Base-by-base conservation (phyloP, 1,140 invertebrate genomes). In the Leptinotarsa lineolata region DNA sequence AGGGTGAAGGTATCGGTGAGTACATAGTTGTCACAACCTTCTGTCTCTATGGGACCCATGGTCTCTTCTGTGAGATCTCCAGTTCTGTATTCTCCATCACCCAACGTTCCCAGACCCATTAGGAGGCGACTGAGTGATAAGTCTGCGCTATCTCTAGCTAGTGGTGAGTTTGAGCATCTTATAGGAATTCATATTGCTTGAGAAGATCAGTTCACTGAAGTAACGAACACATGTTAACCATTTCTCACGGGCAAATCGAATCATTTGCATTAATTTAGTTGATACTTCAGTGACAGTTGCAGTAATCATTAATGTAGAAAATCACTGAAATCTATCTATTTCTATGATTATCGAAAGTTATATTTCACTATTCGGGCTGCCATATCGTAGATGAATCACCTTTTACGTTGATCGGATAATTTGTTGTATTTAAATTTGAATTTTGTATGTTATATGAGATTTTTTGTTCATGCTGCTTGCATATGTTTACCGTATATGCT, bases 91-190 rank as follows among this genome's bases (percentile, higher is more conserved):
- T 80, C 88, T 13, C 86, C 88, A 3, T 85, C 89, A 46, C 84
- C 88, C 1, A 89, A 88, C 74, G 86, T 89, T 73, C 83, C 85
- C 54, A 94, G 93, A 46, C 91, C 94, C 54, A 92, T 96, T 44
- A 89, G 95, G 81, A 91, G 96, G 82, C 88, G 95, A 68, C 92
- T 96, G 68, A 95, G 94, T 74, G 96, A 98, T 83, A 98, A 97
- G 86, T 94, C 92, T 30, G 92, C 95, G 15, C 89, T 97, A 39
- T 95, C 96, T 3, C 91, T 97, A 76, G 93, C 94, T 80, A 94
- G 94, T 88, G 94, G 94, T 95, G 88, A 89, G 88, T 84, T 73
- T 75, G 4, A 18, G 16, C 21, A 64, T 64, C 21, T 22, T 22
- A 22, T 22, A 22, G 21, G 21, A 22, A 22, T 22, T 22, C 21